Conservation (phyloP, 35 echinoderm and acorn worm genomes). For the Heliocidaris tuberculata region DNA sequence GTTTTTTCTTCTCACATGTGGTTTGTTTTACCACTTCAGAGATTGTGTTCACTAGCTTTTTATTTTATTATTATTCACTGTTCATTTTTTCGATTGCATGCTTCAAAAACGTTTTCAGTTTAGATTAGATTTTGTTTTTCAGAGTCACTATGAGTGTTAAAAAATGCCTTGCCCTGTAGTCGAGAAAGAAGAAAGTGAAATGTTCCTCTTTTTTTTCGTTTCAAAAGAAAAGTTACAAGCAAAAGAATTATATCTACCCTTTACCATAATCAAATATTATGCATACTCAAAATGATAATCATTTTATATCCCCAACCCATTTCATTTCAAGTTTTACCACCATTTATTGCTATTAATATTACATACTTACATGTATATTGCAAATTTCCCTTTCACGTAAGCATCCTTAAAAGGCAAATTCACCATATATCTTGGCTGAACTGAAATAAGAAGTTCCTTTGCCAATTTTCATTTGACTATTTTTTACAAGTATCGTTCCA, state of each 20-base stretch:
- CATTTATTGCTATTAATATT: not conserved
- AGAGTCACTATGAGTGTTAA: not conserved
- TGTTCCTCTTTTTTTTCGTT: not conserved
- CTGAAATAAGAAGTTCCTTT: not conserved
- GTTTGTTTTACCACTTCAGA: constrained; percentile 31
- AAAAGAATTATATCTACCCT: not conserved
- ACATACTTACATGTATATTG: not conserved
- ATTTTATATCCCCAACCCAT: not conserved
- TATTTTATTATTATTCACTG: not conserved
- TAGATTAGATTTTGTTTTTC: not conserved
- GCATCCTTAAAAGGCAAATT: not conserved
- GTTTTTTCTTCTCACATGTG: constrained; percentile 33
- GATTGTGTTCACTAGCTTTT: constrained; percentile 7
- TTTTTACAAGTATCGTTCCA: not conserved
- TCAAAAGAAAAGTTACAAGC: not conserved
- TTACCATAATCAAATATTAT: not conserved
- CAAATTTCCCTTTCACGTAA: not conserved
- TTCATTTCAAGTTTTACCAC: not conserved
- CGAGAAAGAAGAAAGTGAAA: not conserved
- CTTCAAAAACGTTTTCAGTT: constrained; percentile 4
- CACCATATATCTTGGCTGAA: not conserved
- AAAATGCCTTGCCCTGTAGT: not conserved
- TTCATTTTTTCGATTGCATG: constrained; percentile 34
- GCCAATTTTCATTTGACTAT: not conserved
- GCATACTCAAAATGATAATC: not conserved